phyloP scores from a whole-genome alignment of 2,113 vertebrate genomes.

The Sylvilagus bachmani region DNA sequence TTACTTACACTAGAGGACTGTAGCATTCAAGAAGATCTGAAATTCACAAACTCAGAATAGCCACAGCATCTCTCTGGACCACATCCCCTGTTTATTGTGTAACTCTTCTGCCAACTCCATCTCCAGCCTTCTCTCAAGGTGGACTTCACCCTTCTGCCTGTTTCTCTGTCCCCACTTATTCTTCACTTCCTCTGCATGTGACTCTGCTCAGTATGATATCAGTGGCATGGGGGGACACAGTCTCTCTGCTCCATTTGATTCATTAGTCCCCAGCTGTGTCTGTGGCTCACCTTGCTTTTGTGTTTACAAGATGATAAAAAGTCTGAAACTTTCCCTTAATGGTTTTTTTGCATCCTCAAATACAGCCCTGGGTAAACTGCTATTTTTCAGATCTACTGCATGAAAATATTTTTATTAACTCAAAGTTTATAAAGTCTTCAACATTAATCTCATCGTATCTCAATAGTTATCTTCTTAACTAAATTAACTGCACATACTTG shows the following conservation, averaged over 20 bases:
- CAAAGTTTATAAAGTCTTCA: neutral
- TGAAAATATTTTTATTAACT: neutral
- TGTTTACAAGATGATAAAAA: slow-evolving; percentile 57
- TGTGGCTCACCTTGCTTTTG: slow-evolving; percentile 73
- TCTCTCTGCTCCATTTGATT: slow-evolving; percentile 79
- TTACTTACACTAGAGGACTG: neutral
- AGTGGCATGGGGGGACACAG: slow-evolving; percentile 33
- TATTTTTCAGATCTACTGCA: neutral
- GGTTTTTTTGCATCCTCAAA: neutral
- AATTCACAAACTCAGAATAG: neutral
- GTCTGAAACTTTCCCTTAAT: slow-evolving; percentile 38
- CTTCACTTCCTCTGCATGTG: slow-evolving; percentile 60
- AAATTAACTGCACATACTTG: neutral
- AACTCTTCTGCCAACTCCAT: neutral
- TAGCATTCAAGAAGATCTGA: neutral
- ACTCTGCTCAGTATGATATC: slow-evolving; percentile 43
- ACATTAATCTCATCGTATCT: neutral
- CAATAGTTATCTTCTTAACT: neutral
- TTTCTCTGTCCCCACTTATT: slow-evolving; percentile 49
- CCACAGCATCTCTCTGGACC: neutral
- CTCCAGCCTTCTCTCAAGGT: slow-evolving; percentile 61
- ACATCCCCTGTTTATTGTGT: neutral
- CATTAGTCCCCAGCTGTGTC: slow-evolving; percentile 77
- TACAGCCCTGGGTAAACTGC: neutral
- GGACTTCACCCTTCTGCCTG: slow-evolving; percentile 66